phyloP scores from a whole-genome alignment of 2,888 invertebrate species.

The Drosophila demipolita region DNA sequence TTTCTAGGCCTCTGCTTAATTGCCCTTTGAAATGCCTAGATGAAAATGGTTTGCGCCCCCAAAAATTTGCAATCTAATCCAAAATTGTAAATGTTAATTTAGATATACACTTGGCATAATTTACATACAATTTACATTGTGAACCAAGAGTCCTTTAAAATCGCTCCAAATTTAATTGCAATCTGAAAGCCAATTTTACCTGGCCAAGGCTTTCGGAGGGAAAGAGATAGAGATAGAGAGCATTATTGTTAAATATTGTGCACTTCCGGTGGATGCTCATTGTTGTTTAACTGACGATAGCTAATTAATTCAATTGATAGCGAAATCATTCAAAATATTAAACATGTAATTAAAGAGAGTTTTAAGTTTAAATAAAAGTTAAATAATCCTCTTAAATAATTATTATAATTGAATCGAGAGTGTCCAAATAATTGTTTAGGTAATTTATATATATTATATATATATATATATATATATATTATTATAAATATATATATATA shows the following conservation, averaged over 20 bases:
- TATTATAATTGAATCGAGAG: neutral
- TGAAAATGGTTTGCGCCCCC: neutral
- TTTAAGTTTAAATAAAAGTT: neutral
- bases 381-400: neutral
- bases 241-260: neutral
- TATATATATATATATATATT: too few relatives aligned
- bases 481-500: too few relatives aligned
- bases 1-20: conserved; percentile 5
- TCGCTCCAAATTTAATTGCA: conserved; percentile 4
- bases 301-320: neutral
- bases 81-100: conserved; percentile 29
- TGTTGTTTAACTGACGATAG: too few relatives aligned
- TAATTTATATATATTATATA: neutral
- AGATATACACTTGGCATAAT: conserved; percentile 12
- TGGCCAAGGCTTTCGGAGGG: neutral
- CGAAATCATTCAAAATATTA: neutral
- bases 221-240: neutral
- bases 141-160: neutral
- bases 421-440: neutral
- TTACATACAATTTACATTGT: conserved; percentile 11
- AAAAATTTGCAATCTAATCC: neutral
- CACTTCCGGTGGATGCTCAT: neutral
- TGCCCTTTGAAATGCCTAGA: conserved; percentile 18
- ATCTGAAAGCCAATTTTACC: conserved; percentile 14
- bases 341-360: neutral